Conservation (phyloP, 2,113 vertebrate species). For the Psilopsiagon aymara region DNA sequence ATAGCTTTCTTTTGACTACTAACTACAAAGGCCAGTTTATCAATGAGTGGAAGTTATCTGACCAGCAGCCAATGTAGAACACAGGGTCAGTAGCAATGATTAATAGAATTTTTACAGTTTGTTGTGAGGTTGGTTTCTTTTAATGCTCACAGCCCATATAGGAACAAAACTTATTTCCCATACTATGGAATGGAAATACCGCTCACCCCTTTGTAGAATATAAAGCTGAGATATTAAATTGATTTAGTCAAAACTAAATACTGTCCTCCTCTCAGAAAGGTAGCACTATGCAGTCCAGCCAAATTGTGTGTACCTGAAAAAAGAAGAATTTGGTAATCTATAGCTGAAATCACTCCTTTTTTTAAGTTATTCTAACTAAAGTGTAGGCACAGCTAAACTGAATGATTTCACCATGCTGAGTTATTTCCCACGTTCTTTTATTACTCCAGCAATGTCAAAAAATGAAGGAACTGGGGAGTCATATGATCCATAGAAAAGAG, state of each 20-base stretch:
- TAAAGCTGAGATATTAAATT: neutral
- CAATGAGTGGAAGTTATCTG: neutral
- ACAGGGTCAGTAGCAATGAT: neutral
- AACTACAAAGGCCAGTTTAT: neutral
- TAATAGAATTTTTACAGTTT: neutral
- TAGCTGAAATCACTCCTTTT: neutral
- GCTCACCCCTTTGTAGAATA: neutral
- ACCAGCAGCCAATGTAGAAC: neutral
- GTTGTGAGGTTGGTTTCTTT: neutral
- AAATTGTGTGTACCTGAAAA: neutral
- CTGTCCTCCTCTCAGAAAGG: neutral
- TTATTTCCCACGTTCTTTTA: constrained; percentile 32
- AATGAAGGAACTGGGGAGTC: constrained; percentile 10
- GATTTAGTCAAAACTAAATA: neutral
- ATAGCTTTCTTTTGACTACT: neutral
- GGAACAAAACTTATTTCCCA: neutral
- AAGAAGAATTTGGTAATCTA: neutral
- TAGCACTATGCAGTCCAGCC: neutral
- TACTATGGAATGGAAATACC: neutral
- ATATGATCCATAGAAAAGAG: constrained; percentile 15
- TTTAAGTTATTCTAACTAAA: neutral
- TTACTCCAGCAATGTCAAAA: constrained; percentile 11
- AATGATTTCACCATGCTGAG: neutral
- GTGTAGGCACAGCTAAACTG: neutral
- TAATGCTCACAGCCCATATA: neutral